Evolutionary conservation across 1,140 invertebrate species (phyloP), one percentile per base, ranked within the genome.

Genomic region (Helicoverpa armigera): DNA sequence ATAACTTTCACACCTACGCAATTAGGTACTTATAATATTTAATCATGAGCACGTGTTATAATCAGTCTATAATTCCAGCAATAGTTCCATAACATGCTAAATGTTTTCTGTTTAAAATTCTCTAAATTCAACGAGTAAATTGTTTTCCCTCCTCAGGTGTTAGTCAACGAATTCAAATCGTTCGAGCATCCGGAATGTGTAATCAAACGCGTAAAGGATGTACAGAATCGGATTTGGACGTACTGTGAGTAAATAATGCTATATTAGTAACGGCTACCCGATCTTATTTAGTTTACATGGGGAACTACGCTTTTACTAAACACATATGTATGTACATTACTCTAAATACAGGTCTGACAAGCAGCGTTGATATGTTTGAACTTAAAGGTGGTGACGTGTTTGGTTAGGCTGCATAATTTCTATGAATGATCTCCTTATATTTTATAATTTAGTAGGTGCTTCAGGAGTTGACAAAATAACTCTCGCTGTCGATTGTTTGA

Each of bases 131-230:
- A 54, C 50, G 11, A 31, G n/a, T 56, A n/a, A 29, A 29, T 51
- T 11, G 16, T 50, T 70, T 58, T n/a, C 48, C 18, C 9, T 50
- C 60, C 29, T 14, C 53, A 5, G n/a, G 13, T 58, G 0, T 5
- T 35, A n/a, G 65, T 65, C 16, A 11, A 79, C 43, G 31, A 79
- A 79, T 79, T 79, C 29, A 60, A 79, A 79, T 50, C 53, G 53
- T 70, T 48, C 35, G 13, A 70, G 35, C 80, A 78, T 82, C 85
- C 87, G 87, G 85, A 83, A 85, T 82, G 83, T 82, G 85, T 85
- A 88, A 89, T 84, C 78, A 69, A 86, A 88, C 80, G 85, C 69
- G 69, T 78, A 82, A 69, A 82, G 81, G 82, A 85, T 82, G 81
- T 80, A 74, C 74, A 76, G 73, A 85, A 82, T 83, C 50, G 50